Base-by-base conservation (phyloP, 2,113 vertebrate genomes). In the Naja naja region DNA sequence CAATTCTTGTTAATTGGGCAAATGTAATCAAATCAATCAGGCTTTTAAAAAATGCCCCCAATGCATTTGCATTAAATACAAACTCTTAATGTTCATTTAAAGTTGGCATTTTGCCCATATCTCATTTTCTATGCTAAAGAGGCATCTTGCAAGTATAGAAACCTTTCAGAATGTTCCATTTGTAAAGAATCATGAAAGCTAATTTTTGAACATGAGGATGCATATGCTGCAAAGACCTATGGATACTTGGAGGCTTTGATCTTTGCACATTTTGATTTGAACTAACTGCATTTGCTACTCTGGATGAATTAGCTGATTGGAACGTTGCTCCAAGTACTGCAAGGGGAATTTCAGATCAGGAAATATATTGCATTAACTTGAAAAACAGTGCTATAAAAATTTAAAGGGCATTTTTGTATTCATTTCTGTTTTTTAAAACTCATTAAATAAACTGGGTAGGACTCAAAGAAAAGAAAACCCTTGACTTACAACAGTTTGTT, bases 1-100 rank as follows among this genome's bases (percentile, higher is more conserved):
- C 91, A 92, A 89, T 94, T 92, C 90, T 93, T 93, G 18, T 93
- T 92, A 92, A 95, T 96, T 64, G 95, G 90, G 94, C 88, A 93
- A 93, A 92, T 91, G 91, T 85, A 93, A 96, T 93, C 49, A 92
- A 95, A 95, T 94, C 93, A 97, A 95, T 96, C 85, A 96, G 94
- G 64, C 54, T 92, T 91, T 20, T 86, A 47, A 95, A 64, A 91
- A 91, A n/a, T 1, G 2, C 0, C 45, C 86, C 91, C 94, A 94
- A 94, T 52, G 27, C 45, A 93, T 94, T 27, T 47, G 81, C 23
- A 93, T 25, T 91, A 93, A 96, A 60, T 91, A 23, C 1, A 0
- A 55, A 81, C 53, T 64, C 85, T 92, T 94, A 95, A 96, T 93
- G 56, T 64, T 96, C 74, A 94, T 94, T 93, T 95, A 93, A 25